Percentiles rank a stretch among this genome's conserved stretches.
Evolutionary conservation across 2,113 vertebrate genomes (phyloP).

Genomic region (Leptobrachium leishanense): DNA sequence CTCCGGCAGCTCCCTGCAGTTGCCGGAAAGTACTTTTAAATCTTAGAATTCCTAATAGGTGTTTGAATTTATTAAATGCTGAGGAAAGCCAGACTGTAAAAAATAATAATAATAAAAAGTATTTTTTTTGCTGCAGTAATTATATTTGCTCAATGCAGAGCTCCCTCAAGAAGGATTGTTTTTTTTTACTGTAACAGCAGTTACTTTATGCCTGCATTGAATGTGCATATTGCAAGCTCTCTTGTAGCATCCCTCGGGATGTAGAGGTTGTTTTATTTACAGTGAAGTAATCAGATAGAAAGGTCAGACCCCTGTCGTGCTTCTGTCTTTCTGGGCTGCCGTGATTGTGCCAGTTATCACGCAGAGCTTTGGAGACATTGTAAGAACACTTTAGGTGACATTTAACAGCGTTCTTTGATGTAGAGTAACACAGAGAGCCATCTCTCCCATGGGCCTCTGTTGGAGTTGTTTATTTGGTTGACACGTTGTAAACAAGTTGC

Average conservation of each 20-base stretch:
- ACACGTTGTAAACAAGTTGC: constrained; percentile 28
- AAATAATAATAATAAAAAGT: too few relatives aligned
- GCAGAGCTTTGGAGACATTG: constrained; percentile 43
- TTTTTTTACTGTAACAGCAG: neutral
- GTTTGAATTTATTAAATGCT: too few relatives aligned
- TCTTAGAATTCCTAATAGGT: too few relatives aligned
- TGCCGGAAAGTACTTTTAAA: too few relatives aligned
- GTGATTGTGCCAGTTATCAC: constrained; percentile 32
- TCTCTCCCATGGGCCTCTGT: constrained; percentile 22
- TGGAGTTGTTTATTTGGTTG: constrained; percentile 32
- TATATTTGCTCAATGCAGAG: too few relatives aligned
- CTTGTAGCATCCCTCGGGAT: neutral
- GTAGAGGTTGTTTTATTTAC: constrained; percentile 26
- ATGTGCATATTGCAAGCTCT: neutral
- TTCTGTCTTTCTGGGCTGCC: constrained; percentile 34
- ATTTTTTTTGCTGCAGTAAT: too few relatives aligned
- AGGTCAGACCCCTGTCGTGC: constrained; percentile 29
- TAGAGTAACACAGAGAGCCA: constrained; percentile 16
- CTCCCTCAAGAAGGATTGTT: too few relatives aligned
- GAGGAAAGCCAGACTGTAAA: too few relatives aligned
- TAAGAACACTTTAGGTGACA: constrained; percentile 32
- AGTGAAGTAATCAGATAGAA: constrained; percentile 13
- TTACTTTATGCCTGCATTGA: neutral
- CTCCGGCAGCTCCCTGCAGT: too few relatives aligned
- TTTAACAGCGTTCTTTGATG: constrained; percentile 41